Percentiles rank a stretch among this genome's conserved stretches.
Conservation (phyloP, 2,113 vertebrate genomes). For the Tyto alba region DNA sequence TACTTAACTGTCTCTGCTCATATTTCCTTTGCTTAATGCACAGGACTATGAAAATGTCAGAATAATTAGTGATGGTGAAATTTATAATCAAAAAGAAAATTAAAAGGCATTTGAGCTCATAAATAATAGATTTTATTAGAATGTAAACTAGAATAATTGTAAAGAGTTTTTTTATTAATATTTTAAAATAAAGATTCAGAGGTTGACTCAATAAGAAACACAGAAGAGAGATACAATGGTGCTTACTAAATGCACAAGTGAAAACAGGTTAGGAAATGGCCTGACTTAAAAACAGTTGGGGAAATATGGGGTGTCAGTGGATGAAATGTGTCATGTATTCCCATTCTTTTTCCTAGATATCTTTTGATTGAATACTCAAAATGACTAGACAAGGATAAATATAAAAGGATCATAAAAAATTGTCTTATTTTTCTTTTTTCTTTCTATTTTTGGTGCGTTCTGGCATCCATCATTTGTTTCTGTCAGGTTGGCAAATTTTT, state of each 20-base stretch:
- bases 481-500: background rate
- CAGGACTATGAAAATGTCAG: background rate
- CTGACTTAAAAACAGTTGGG: background rate
- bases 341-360: background rate
- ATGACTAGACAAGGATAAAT: background rate
- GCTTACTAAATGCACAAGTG: background rate
- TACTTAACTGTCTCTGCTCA: background rate
- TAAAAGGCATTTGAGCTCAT: background rate
- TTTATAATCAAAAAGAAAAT: background rate
- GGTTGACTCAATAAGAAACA: background rate
- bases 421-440: fast-evolving
- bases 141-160: background rate
- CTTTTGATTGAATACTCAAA: background rate
- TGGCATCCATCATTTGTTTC: background rate
- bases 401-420: background rate
- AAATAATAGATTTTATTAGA: background rate
- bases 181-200: background rate
- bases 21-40: background rate
- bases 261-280: background rate
- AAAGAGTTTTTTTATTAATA: background rate
- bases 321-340: background rate
- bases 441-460: background rate
- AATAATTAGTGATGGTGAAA: background rate
- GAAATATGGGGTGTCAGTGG: background rate
- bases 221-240: background rate